Conservation (phyloP, 2,797 vertebrate species). For the Pelochelys cantorii region DNA sequence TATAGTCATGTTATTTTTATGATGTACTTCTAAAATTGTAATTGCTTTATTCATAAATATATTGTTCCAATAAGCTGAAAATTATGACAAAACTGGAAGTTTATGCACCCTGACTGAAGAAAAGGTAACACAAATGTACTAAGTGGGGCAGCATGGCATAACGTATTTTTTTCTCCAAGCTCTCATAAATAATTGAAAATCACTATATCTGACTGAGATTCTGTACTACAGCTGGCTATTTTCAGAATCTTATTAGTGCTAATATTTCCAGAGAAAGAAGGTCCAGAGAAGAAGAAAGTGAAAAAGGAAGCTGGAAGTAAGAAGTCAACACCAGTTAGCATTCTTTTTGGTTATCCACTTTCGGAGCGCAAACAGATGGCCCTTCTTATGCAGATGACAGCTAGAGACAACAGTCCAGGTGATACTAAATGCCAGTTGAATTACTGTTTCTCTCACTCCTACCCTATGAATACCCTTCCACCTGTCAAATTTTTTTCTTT, state of each 20-base stretch:
- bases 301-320: conserved; percentile 95
- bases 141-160: neutral
- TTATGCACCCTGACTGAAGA: neutral
- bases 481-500: neutral
- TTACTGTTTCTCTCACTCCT: conserved; percentile 5
- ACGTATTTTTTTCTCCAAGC: neutral
- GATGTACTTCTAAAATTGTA: neutral
- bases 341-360: conserved; percentile 97
- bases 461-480: neutral
- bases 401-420: conserved; percentile 99
- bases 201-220: neutral
- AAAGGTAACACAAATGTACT: neutral
- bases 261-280: conserved; percentile 94
- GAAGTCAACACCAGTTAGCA: conserved; percentile 93
- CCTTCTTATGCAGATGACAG: conserved; percentile 99
- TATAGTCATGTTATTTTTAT: neutral
- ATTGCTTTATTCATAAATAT: conserved; percentile 13
- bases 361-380: conserved; percentile 99
- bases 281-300: conserved; percentile 97
- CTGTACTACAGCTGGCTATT: neutral
- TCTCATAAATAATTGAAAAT: neutral
- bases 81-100: neutral
- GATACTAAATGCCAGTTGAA: conserved; percentile 39
- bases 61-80: neutral
- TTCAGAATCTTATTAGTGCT: conserved; percentile 64